These are phyloP conservation scores for Actinemys pallida DNA, from an alignment of 2,113 vertebrate species.

Conservation along the genomic window DNA sequence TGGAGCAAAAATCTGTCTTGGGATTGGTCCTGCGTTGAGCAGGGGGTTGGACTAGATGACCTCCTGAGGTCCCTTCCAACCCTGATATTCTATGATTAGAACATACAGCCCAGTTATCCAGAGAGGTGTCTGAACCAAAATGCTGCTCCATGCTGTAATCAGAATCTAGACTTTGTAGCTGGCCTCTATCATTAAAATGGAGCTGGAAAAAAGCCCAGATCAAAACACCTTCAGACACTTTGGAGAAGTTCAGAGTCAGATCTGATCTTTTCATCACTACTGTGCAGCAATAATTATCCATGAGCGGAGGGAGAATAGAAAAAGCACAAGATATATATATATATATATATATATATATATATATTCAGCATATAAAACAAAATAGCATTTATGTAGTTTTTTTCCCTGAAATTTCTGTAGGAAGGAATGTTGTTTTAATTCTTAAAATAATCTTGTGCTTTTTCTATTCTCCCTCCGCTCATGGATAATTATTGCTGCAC, in stretches of 20 bases:
- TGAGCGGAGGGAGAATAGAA: background rate
- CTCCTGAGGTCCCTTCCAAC: no score
- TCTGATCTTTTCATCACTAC: fast-evolving
- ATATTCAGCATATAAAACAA: no score
- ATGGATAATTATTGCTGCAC: background rate
- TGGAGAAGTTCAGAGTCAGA: background rate
- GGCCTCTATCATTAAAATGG: background rate
- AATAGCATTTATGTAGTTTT: no score
- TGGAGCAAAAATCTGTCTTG: no score
- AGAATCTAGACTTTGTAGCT: background rate
- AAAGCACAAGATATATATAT: background rate
- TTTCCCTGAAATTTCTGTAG: no score
- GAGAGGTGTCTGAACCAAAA: background rate
- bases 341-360: no score
- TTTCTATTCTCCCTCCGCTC: background rate
- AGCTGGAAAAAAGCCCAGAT: background rate
- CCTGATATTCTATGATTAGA: background rate
- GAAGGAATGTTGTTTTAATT: no score
- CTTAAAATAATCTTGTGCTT: background rate
- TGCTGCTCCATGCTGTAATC: background rate
- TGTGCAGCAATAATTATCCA: background rate
- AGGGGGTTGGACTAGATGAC: no score
- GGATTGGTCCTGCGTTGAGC: no score
- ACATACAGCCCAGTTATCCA: background rate
- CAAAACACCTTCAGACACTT: background rate